Evolutionary conservation across 2,797 vertebrate species (phyloP), one percentile per base, ranked within the genome.

Genomic region (Tragelaphus eurycerus): DNA sequence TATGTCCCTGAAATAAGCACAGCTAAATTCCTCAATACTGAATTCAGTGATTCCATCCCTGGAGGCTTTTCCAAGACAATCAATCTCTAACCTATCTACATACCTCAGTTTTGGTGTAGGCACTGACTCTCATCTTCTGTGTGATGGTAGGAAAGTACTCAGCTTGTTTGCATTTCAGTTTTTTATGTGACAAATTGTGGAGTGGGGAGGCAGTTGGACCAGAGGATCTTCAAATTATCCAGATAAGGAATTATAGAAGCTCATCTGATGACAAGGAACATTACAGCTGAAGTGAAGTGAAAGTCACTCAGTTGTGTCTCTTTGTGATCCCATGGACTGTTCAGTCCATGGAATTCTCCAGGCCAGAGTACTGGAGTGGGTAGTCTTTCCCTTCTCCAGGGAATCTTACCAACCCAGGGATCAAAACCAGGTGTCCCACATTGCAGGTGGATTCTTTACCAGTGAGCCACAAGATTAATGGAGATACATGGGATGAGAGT

Each of bases 401-500:
- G 67, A 0, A 71, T 38, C 67, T 71, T 38, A 34, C 34, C 34
- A 71, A 38, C 34, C 67, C 34, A 71, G 67, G 19, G 34, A 38
- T 38, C 67, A 38, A 71, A 38, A 19, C 6, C 67, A 71, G 19
- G 34, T 71, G 10, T 38, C 34, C 10, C 19, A 38, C 34, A 23
- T 71, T 71, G 57, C 21, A 38, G 34, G 34, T 38, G 34, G 19
- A 71, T 71, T 71, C 19, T 71, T 38, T 38, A 38, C 67, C 67
- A 71, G 67, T 38, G 67, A 71, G 10, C 34, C 4, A 34, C 54
- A n/a, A 50, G 4, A 16, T 15, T 57, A 64, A 76, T 38, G n/a
- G 27, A 52, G 23, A 27, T 79, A 8, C 13, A 14, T 4, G 2
- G 60, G 2, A 3, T n/a, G 2, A 34, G 1, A 2, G 8, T 13